Conservation (phyloP, 1,140 invertebrate species). For the Rhopalosiphum maidis region DNA sequence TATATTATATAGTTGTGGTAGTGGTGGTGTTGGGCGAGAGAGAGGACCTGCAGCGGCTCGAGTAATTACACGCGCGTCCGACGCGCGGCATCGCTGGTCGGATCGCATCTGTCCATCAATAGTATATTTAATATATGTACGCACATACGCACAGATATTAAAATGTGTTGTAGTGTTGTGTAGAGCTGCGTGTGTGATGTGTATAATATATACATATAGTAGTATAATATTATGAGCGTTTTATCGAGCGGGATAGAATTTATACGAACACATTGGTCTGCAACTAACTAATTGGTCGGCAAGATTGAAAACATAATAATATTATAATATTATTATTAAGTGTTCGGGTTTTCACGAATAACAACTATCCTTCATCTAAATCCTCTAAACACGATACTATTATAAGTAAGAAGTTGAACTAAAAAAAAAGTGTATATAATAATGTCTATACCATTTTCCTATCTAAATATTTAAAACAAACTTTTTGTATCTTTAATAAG, state of each 20-base stretch:
- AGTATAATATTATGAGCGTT: neutral
- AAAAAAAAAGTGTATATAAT: neutral
- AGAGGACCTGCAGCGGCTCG: slow-evolving; percentile 17
- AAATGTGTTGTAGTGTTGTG: neutral
- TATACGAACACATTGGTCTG: neutral
- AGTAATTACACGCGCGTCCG: slow-evolving; percentile 47
- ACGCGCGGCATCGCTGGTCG: slow-evolving; percentile 27
- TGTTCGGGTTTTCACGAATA: slow-evolving; percentile 24
- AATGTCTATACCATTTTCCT: neutral
- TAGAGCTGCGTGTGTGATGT: neutral
- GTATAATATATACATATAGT: neutral
- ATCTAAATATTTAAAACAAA: neutral
- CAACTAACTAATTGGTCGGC: slow-evolving; percentile 19
- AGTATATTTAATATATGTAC: slow-evolving; percentile 28
- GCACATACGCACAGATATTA: neutral
- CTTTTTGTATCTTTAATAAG: neutral
- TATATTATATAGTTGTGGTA: neutral
- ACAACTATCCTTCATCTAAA: neutral
- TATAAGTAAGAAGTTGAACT: neutral
- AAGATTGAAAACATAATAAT: slow-evolving; percentile 16
- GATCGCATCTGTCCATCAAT: slow-evolving; percentile 56
- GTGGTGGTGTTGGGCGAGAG: neutral
- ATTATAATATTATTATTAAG: slow-evolving; percentile 1
- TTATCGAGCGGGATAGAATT: neutral
- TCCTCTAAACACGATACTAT: neutral